Evolutionary conservation across 2,888 invertebrate genomes (phyloP).

Genomic region (Drosophila austrosaltans): DNA sequence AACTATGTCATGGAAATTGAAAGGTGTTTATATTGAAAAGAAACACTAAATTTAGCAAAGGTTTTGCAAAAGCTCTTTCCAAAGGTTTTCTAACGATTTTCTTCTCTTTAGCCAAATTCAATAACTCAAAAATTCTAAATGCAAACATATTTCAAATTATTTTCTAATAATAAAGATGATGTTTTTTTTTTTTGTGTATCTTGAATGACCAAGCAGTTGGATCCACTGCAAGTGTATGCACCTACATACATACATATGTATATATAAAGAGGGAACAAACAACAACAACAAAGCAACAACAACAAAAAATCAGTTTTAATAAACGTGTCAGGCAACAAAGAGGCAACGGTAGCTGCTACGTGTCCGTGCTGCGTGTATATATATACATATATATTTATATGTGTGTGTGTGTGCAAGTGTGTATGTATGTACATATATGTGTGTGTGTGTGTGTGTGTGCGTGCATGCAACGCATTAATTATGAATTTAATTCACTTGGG

Average conservation of each 20-base stretch:
- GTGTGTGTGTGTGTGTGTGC: slow-evolving; percentile 60
- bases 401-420: slow-evolving; percentile 12
- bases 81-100: too few species aligned
- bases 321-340: slow-evolving; percentile 75
- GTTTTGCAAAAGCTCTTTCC: too few species aligned
- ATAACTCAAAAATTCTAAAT: too few species aligned
- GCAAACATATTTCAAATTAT: too few species aligned
- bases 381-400: slow-evolving; percentile 19
- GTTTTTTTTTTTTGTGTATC: not conserved
- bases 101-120: too few species aligned
- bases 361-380: slow-evolving; percentile 49
- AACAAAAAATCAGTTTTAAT: slow-evolving; percentile 73
- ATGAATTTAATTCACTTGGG: slow-evolving; percentile 79
- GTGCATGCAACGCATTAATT: slow-evolving; percentile 80
- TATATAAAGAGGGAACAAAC: not conserved
- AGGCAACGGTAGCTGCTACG: slow-evolving; percentile 74
- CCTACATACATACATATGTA: not conserved
- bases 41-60: too few species aligned
- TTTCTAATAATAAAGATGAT: not conserved
- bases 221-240: not conserved
- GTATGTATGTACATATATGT: slow-evolving; percentile 26
- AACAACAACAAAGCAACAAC: not conserved
- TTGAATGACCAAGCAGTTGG: not conserved
- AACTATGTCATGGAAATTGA: too few species aligned
- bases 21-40: too few species aligned